A percentile compares a stretch with the other conserved stretches of the same genome.
Evolutionary conservation across 2,888 invertebrate species (phyloP).

Genomic region (Drosophila austrosaltans): DNA sequence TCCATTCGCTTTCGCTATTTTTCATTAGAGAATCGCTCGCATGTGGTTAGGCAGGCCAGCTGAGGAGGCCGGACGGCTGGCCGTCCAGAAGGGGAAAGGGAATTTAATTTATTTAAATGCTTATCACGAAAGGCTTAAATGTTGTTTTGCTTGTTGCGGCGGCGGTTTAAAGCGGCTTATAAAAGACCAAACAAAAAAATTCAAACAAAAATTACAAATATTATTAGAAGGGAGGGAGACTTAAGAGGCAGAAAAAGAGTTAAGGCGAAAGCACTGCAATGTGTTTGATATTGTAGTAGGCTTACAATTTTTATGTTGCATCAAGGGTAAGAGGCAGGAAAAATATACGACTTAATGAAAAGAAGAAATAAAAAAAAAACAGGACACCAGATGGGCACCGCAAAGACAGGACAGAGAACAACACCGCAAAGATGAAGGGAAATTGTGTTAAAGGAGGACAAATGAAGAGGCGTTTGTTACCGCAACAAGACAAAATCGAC

Average conservation of each 20-base stretch:
- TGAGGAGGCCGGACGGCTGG: too few relatives aligned
- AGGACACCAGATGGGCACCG: slow-evolving; percentile 34
- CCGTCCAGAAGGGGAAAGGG: slow-evolving; percentile 40
- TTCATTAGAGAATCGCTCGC: slow-evolving; percentile 64
- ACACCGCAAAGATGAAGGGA: slow-evolving; percentile 24
- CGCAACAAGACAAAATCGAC: slow-evolving; percentile 45
- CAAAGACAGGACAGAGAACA: slow-evolving; percentile 58
- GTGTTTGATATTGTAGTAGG: slow-evolving; percentile 8
- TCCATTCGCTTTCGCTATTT: slow-evolving; percentile 61
- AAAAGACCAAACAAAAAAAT: slow-evolving; percentile 37
- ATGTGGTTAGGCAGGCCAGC: slow-evolving; percentile 53
- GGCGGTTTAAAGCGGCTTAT: slow-evolving; percentile 77
- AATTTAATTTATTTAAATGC: slow-evolving; percentile 80
- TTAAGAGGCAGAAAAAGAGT: background rate
- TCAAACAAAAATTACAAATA: slow-evolving; percentile 19
- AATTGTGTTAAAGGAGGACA: slow-evolving; percentile 39
- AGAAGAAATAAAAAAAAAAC: slow-evolving; percentile 34
- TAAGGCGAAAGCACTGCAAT: slow-evolving; percentile 17
- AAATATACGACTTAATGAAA: slow-evolving; percentile 65
- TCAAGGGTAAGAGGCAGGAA: slow-evolving; percentile 24
- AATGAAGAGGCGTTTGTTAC: slow-evolving; percentile 15
- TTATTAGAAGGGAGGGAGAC: background rate
- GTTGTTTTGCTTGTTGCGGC: slow-evolving; percentile 75
- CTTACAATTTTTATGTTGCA: slow-evolving; percentile 10
- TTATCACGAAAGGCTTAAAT: slow-evolving; percentile 80